phyloP scores from a whole-genome alignment of 2,797 vertebrate species.

The Malacoctenus gilli region DNA sequence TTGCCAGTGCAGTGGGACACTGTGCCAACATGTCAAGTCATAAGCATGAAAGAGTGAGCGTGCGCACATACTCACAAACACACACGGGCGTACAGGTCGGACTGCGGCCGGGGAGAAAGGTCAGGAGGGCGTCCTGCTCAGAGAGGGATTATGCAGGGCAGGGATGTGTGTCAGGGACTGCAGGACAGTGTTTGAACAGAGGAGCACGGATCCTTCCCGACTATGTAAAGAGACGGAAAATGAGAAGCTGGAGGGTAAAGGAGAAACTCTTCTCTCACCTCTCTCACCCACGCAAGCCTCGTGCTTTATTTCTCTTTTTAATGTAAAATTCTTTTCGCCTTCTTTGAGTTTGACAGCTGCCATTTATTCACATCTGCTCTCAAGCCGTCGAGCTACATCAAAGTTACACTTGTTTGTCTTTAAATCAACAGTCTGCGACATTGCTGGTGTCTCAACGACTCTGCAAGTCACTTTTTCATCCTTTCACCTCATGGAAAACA shows the following conservation, averaged over 20 bases:
- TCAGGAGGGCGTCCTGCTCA: constrained; percentile 13
- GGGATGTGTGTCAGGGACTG: not conserved
- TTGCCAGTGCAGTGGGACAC: constrained; percentile 33
- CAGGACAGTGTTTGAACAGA: not conserved
- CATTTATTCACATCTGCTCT: no score
- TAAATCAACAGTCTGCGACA: no score
- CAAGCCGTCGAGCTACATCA: no score
- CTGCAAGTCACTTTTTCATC: no score
- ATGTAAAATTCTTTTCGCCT: no score
- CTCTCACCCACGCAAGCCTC: no score
- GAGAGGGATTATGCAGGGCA: constrained; percentile 11
- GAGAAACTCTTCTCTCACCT: no score
- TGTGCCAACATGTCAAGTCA: constrained; percentile 23
- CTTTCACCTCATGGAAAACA: no score
- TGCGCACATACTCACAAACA: constrained; percentile 7
- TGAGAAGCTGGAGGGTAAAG: not conserved
- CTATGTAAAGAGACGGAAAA: not conserved
- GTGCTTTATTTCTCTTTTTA: no score
- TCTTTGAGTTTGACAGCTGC: no score
- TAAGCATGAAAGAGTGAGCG: constrained; percentile 6
- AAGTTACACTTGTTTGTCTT: no score
- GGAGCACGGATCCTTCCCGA: not conserved
- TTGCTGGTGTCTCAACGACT: no score
- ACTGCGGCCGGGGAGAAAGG: constrained; percentile 15
- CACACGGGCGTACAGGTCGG: constrained; percentile 10